These are phyloP conservation scores for Microctenopoma steveboyesi DNA, from an alignment of 2,797 vertebrate species.

Conservation along the genomic window DNA sequence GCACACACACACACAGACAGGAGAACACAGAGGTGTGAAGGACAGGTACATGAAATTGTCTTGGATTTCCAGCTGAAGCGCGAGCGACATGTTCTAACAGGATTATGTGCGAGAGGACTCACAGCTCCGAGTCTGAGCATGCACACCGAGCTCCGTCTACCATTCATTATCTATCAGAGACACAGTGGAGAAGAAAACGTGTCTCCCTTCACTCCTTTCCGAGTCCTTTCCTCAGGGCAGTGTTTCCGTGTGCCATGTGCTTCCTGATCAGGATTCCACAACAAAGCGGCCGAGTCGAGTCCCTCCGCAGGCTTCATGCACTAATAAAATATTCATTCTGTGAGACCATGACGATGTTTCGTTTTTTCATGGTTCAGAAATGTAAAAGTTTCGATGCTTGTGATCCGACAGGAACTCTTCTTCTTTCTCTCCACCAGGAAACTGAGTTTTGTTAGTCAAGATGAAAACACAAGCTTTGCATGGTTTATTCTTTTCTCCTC, in stretches of 20 bases:
- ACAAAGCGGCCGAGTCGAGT: no score
- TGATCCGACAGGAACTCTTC: no score
- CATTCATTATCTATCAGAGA: conserved; percentile 8
- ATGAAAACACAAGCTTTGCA: not conserved
- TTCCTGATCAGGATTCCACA: not conserved
- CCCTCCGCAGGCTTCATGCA: no score
- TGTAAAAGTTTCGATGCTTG: no score
- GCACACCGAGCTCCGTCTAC: not conserved
- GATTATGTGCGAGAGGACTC: conserved; percentile 40
- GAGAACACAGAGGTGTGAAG: conserved; percentile 9
- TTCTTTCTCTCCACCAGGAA: not conserved
- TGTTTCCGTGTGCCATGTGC: not conserved
- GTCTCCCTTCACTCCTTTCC: no score
- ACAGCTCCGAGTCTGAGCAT: conserved; percentile 2
- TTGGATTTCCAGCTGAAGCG: conserved; percentile 24
- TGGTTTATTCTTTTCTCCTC: not conserved
- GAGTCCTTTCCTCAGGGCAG: no score
- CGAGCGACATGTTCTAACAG: conserved; percentile 47
- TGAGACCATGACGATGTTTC: no score
- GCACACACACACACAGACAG: conserved; percentile 11
- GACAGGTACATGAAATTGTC: conserved; percentile 31
- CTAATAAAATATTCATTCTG: no score
- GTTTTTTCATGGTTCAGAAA: no score
- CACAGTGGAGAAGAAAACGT: not conserved
- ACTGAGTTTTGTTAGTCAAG: no score